These are phyloP conservation scores for Butorides virescens DNA, from an alignment of 2,113 vertebrate species.

Conservation along the genomic window DNA sequence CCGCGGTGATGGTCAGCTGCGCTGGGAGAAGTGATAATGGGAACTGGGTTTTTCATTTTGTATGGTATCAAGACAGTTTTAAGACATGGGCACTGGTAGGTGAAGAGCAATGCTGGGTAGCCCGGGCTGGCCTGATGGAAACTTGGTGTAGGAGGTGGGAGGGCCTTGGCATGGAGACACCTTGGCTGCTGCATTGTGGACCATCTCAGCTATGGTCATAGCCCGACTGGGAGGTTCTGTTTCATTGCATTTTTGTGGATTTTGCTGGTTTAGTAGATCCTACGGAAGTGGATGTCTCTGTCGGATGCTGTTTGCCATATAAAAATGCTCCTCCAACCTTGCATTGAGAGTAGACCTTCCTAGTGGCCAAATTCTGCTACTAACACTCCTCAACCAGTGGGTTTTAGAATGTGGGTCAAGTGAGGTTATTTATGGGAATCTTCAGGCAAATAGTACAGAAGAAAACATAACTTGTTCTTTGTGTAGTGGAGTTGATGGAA, in stretches of 20 bases:
- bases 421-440: neutral
- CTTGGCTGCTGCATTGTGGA: neutral
- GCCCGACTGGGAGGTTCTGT: neutral
- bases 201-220: neutral
- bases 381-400: accelerated
- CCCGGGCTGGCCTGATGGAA: neutral
- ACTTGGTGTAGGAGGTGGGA: neutral
- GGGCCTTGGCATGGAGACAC: accelerated
- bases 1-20: neutral
- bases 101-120: neutral
- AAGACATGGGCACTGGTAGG: neutral
- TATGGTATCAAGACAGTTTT: neutral
- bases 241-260: neutral
- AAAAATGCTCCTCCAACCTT: neutral
- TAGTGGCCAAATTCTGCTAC: neutral
- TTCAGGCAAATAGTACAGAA: neutral
- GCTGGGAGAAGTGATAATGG: neutral
- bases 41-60: neutral
- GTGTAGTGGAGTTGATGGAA: neutral
- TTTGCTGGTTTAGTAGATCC: neutral
- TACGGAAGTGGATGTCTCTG: neutral
- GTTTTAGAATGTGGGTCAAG: neutral
- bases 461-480: neutral
- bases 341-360: neutral
- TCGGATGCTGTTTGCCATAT: accelerated